Evolutionary conservation across 1,140 invertebrate genomes (phyloP).

Genomic region (Samia ricini): DNA sequence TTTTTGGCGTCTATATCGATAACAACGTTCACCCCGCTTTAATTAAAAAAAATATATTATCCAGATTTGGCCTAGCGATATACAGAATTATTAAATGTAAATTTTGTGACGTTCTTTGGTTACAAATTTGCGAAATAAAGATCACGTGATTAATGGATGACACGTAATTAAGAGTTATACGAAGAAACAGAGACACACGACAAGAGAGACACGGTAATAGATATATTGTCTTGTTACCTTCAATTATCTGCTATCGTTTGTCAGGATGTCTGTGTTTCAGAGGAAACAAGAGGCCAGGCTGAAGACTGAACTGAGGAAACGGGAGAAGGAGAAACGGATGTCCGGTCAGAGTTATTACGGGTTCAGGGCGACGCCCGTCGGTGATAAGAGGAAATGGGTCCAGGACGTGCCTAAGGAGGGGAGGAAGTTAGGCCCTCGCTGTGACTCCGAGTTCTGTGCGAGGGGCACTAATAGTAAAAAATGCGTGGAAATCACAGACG

Average conservation of each 20-base stretch:
- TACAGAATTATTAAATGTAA: too few species aligned
- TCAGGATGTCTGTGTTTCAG: slow-evolving; percentile 30
- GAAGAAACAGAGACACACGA: too few species aligned
- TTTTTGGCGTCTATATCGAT: too few species aligned
- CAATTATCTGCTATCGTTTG: neutral
- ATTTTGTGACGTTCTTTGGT: too few species aligned
- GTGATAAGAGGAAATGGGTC: slow-evolving; percentile 32
- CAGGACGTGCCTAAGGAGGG: slow-evolving; percentile 49
- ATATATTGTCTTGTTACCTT: neutral
- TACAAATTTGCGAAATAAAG: too few species aligned
- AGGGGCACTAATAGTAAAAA: slow-evolving; percentile 27
- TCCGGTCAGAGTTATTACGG: slow-evolving; percentile 45
- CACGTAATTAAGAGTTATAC: too few species aligned
- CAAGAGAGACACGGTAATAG: too few species aligned
- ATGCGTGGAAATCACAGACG: slow-evolving; percentile 30
- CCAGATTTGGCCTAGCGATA: too few species aligned
- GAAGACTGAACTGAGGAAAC: slow-evolving; percentile 32
- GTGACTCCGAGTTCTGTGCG: slow-evolving; percentile 36
- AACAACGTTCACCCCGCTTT: too few species aligned
- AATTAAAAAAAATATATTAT: too few species aligned
- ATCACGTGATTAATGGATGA: too few species aligned
- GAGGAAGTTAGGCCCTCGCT: slow-evolving; percentile 37
- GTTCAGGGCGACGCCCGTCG: slow-evolving; percentile 14
- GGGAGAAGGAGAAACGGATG: slow-evolving; percentile 51
- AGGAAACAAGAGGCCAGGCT: slow-evolving; percentile 27